phyloP scores from a whole-genome alignment of 2,797 vertebrate species.

The Acanthis flammea region DNA sequence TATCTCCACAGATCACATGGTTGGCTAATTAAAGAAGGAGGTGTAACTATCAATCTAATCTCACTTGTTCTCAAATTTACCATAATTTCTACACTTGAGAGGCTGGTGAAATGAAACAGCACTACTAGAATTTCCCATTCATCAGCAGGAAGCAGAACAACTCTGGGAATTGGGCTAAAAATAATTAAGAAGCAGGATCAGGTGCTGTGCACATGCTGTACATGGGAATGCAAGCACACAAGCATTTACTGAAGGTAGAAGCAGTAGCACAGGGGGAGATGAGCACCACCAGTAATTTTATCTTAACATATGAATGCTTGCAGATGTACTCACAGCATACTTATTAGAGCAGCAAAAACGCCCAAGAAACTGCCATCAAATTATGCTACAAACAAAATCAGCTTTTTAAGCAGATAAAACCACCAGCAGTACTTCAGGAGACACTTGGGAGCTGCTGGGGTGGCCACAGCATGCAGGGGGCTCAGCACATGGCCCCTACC shows the following conservation, averaged over 20 bases:
- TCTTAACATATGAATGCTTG: not conserved
- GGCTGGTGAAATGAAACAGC: conserved; percentile 29
- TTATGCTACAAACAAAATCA: not conserved
- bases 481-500: not conserved
- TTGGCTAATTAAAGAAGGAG: conserved; percentile 40
- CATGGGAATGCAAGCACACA: not conserved
- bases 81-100: conserved; percentile 22
- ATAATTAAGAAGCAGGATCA: conserved; percentile 21
- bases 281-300: not conserved
- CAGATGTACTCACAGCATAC: not conserved
- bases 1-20: not conserved
- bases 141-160: conserved; percentile 37
- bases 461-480: rapidly evolving
- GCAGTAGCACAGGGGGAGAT: not conserved
- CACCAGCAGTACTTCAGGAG: not conserved
- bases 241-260: not conserved
- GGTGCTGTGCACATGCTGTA: not conserved
- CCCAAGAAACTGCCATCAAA: not conserved
- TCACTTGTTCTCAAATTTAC: conserved; percentile 36
- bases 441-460: not conserved
- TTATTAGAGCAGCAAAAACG: not conserved
- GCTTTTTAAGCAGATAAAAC: not conserved
- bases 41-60: conserved; percentile 31
- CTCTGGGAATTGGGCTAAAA: conserved; percentile 31
- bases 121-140: conserved; percentile 35